A percentile compares a stretch with the other conserved stretches of the same genome.
phyloP scores from a whole-genome alignment of 2,888 invertebrate genomes.

The Chromoteleia sp. region DNA sequence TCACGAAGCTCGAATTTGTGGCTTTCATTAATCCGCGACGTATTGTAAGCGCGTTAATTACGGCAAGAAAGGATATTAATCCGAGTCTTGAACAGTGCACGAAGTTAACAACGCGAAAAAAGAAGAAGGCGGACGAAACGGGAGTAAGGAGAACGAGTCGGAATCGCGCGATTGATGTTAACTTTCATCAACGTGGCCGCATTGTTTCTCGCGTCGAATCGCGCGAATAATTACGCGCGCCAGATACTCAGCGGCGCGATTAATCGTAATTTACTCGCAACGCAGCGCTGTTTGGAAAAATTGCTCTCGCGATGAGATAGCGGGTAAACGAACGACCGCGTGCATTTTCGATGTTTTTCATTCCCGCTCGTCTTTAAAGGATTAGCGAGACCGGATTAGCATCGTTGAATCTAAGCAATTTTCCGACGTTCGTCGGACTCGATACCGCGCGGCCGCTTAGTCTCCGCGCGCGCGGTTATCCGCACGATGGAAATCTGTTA shows the following conservation, averaged over 20 bases:
- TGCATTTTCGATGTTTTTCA: slow-evolving; percentile 41
- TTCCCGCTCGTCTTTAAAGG: slow-evolving; percentile 28
- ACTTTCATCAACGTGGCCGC: neutral
- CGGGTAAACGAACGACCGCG: slow-evolving; percentile 29
- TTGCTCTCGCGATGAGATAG: slow-evolving; percentile 26
- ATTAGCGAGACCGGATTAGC: slow-evolving; percentile 28
- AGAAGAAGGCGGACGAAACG: neutral
- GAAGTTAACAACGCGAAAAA: slow-evolving; percentile 48
- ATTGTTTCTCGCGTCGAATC: slow-evolving; percentile 18
- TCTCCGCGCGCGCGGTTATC: slow-evolving; percentile 12
- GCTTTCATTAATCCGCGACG: slow-evolving; percentile 63
- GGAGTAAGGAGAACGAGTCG: slow-evolving; percentile 14
- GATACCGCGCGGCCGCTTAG: slow-evolving; percentile 9
- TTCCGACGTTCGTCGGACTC: slow-evolving; percentile 1
- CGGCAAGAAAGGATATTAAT: slow-evolving; percentile 61
- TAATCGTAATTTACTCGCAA: slow-evolving; percentile 45
- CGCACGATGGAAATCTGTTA: slow-evolving; percentile 28
- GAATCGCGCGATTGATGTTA: slow-evolving; percentile 36
- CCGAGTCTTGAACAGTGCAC: slow-evolving; percentile 37
- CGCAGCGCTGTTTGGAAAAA: slow-evolving; percentile 30
- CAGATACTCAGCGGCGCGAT: slow-evolving; percentile 21
- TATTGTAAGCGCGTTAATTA: slow-evolving; percentile 62
- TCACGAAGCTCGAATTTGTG: slow-evolving; percentile 58
- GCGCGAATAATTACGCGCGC: slow-evolving; percentile 45
- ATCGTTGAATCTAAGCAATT: slow-evolving; percentile 27